Evolutionary conservation across 2,797 vertebrate species (phyloP).

Genomic region (Salarias fasciatus): DNA sequence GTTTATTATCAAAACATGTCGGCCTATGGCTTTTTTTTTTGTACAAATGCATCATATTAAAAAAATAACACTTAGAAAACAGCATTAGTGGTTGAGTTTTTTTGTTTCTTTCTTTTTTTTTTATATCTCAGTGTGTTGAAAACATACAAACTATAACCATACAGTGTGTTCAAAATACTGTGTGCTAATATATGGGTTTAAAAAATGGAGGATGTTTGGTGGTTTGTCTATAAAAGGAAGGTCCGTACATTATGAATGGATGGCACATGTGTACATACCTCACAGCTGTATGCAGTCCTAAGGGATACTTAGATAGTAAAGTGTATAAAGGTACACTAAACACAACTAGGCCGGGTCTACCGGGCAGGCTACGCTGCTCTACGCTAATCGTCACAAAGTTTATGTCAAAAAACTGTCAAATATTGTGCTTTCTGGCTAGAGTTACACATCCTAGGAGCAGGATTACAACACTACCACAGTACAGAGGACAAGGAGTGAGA

Average conservation of each 20-base stretch:
- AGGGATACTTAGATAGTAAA: slow-evolving; percentile 52
- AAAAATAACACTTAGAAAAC: slow-evolving; percentile 81
- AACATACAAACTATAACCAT: slow-evolving; percentile 69
- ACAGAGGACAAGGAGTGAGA: slow-evolving; percentile 61
- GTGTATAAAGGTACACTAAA: slow-evolving; percentile 72
- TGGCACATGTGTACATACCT: slow-evolving; percentile 62
- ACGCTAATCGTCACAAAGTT: slow-evolving; percentile 61
- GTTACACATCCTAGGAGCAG: slow-evolving; percentile 64
- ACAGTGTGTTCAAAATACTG: slow-evolving; percentile 54
- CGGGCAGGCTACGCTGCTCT: slow-evolving; percentile 50
- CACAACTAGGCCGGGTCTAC: slow-evolving; percentile 60
- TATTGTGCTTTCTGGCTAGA: slow-evolving; percentile 75
- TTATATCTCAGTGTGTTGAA: slow-evolving; percentile 44
- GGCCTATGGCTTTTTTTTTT: slow-evolving; percentile 76
- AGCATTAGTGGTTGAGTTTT: slow-evolving; percentile 67
- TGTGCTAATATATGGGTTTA: slow-evolving; percentile 29
- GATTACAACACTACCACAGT: slow-evolving; percentile 70
- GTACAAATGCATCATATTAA: slow-evolving; percentile 82
- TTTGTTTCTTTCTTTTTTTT: slow-evolving; percentile 30
- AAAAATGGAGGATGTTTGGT: slow-evolving; percentile 34
- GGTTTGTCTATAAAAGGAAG: slow-evolving; percentile 51
- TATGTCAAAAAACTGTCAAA: slow-evolving; percentile 59
- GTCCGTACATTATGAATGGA: slow-evolving; percentile 42
- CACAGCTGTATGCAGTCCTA: slow-evolving; percentile 59
- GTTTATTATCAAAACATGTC: slow-evolving; percentile 84